Evolutionary conservation across 2,797 vertebrate genomes (phyloP).

Genomic region (Danio kyathit): DNA sequence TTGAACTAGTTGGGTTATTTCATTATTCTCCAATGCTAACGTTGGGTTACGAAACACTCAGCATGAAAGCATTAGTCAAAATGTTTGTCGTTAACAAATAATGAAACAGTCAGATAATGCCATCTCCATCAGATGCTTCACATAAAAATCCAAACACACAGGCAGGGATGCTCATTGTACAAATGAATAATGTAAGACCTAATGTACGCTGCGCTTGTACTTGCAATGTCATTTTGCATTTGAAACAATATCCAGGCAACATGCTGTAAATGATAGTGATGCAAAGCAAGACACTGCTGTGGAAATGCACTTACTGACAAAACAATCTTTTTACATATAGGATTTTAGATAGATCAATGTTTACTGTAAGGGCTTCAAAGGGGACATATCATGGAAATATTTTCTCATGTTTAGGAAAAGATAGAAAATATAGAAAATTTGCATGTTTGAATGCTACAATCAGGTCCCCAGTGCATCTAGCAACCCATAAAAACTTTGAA

Average conservation of each 20-base stretch:
- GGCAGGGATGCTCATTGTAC: constrained; percentile 6
- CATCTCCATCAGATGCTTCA: constrained; percentile 15
- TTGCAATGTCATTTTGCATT: constrained; percentile 14
- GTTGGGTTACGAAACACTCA: constrained; percentile 11
- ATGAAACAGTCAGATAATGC: constrained; percentile 33
- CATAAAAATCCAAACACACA: constrained; percentile 27
- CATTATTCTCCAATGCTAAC: background rate
- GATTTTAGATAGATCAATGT: constrained; percentile 1
- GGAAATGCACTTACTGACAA: constrained; percentile 4
- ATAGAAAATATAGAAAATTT: too few species aligned
- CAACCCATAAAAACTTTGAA: too few species aligned
- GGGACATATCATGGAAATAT: too few species aligned
- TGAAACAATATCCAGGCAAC: constrained; percentile 7
- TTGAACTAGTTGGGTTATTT: background rate
- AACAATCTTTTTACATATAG: background rate
- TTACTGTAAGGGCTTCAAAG: constrained; percentile 11
- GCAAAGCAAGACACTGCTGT: background rate
- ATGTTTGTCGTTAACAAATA: constrained; percentile 19
- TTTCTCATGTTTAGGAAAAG: too few species aligned
- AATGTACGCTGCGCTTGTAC: constrained; percentile 13
- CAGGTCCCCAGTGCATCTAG: too few species aligned
- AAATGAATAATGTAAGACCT: constrained; percentile 26
- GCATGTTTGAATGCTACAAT: too few species aligned
- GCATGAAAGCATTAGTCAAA: constrained; percentile 37
- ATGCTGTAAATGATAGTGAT: background rate